Base-by-base conservation (phyloP, 1,140 invertebrate genomes). In the Oscheius sp. region DNA sequence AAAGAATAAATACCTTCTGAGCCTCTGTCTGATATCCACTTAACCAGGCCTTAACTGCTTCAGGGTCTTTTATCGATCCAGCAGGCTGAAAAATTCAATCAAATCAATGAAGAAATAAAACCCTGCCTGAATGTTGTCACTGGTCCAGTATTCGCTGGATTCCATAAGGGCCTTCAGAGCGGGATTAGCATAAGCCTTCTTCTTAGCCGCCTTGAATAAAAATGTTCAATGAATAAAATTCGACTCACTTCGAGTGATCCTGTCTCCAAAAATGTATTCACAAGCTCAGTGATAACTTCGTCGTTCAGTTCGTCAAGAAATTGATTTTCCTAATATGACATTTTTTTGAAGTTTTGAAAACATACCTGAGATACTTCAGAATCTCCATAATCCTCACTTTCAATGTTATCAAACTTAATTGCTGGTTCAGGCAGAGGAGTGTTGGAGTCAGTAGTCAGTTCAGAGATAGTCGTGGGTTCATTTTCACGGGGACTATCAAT, bases 31-130 rank as follows among this genome's bases (percentile, higher is more conserved):
- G 49, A 55, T 77, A 77, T 58, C 76, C 76, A 34, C 34, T 63
- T 38, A 77, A n/a, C 76, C 76, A 77, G 4, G 75, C 42, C 29
- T 34, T 34, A 18, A 68, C 68, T 31, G 32, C 63, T 15, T 62
- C 42, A 36, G 71, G 59, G 38, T 77, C 75, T 34, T 77, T 77
- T 74, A 77, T 77, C 1, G 76, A 77, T 58, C 68, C 74, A 59
- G 76, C 36, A 29, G 66, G 59, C 76, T 77, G 58, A n/a, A 76
- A 49, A 20, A n/a, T n/a, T n/a, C n/a, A 34, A 10, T 63, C 13
- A 31, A 70, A 68, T 3, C 26, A 61, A 2, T 2, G 45, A 31
- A 3, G 26, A 59, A 59, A 38, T 36, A n/a, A 65, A n/a, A n/a
- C n/a, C 45, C 28, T 26, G n/a, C 70, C 70, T 73, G 42, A 52